phyloP scores from a whole-genome alignment of 1,140 invertebrate species.

The Helicoverpa zea region DNA sequence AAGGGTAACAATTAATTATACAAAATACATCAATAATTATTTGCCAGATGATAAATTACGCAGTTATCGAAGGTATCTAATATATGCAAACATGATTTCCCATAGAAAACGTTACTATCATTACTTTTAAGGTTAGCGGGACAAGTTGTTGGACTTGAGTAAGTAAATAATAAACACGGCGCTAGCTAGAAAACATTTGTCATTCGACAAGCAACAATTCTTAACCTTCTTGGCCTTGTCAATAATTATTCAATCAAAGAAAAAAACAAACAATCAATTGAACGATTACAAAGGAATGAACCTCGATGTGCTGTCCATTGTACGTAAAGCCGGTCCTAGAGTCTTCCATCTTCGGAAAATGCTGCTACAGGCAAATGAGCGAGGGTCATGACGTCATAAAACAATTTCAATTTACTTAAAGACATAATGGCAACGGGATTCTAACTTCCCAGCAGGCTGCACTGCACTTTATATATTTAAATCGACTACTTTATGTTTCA shows the following conservation, averaged over 20 bases:
- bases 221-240: slow-evolving; percentile 33
- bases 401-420: slow-evolving; percentile 25
- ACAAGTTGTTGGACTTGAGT: slow-evolving; percentile 37
- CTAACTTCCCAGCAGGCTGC: slow-evolving; percentile 19
- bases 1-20: background rate
- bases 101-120: slow-evolving; percentile 28
- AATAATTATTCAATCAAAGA: slow-evolving; percentile 38
- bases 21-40: background rate
- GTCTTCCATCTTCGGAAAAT: background rate
- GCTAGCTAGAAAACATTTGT: slow-evolving; percentile 33
- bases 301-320: slow-evolving; percentile 7
- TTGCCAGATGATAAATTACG: background rate
- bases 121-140: slow-evolving; percentile 37
- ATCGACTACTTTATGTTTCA: slow-evolving; percentile 40
- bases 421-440: slow-evolving; percentile 21
- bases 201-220: slow-evolving; percentile 30
- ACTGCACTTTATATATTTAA: slow-evolving; percentile 41
- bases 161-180: slow-evolving; percentile 4
- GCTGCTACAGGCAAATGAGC: slow-evolving; percentile 15
- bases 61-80: background rate
- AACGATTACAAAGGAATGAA: slow-evolving; percentile 18
- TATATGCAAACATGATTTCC: slow-evolving; percentile 35
- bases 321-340: background rate
- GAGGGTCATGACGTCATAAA: slow-evolving; percentile 14
- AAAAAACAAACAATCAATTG: slow-evolving; percentile 29